phyloP scores from a whole-genome alignment of 2,113 vertebrate species.

The Sylvicapra grimmia region DNA sequence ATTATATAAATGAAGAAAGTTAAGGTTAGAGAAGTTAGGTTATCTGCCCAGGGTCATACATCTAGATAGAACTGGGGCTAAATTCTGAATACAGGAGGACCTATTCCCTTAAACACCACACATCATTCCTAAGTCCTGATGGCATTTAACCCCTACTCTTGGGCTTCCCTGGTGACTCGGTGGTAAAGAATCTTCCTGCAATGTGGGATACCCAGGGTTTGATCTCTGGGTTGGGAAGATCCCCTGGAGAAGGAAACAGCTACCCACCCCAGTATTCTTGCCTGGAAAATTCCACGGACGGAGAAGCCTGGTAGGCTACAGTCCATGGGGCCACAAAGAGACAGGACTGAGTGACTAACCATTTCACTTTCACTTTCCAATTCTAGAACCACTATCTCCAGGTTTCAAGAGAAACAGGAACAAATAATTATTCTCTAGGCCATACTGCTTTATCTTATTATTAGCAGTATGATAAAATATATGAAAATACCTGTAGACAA shows the following conservation, averaged over 20 bases:
- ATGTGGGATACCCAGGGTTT: neutral
- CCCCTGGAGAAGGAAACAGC: neutral
- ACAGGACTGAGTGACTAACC: neutral
- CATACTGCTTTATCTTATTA: neutral
- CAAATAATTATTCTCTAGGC: neutral
- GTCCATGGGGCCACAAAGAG: neutral
- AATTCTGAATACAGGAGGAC: neutral
- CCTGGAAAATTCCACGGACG: fast-evolving
- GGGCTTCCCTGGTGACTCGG: neutral
- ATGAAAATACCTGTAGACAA: neutral
- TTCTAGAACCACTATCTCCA: neutral
- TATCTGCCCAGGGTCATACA: neutral
- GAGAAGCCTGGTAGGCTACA: neutral
- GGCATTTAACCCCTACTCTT: neutral
- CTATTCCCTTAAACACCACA: neutral
- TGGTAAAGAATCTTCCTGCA: neutral
- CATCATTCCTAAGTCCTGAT: neutral
- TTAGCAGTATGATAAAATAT: neutral
- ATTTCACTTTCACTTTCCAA: neutral
- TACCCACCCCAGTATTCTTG: neutral
- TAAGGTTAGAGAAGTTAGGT: neutral
- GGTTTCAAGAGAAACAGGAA: neutral
- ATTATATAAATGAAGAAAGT: neutral
- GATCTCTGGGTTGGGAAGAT: neutral
- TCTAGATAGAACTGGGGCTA: neutral